Conservation (phyloP, 2,113 vertebrate genomes). For the Otocyon megalotis region DNA sequence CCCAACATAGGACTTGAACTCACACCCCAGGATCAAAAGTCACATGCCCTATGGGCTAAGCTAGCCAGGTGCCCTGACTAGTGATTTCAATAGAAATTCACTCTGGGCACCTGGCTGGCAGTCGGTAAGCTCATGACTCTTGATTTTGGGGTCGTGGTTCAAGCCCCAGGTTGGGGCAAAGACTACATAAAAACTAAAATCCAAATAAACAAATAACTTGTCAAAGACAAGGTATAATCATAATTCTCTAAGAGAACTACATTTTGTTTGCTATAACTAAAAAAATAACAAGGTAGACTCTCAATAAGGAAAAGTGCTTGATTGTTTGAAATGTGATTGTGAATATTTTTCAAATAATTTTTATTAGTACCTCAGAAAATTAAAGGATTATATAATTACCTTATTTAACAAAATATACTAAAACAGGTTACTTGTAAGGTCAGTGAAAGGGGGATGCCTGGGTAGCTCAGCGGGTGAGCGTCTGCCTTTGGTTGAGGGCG, state of each 20-base stretch:
- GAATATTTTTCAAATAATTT: slow-evolving; percentile 17
- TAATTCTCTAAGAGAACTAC: slow-evolving; percentile 19
- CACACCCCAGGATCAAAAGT: background rate
- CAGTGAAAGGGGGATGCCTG: background rate
- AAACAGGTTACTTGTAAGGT: slow-evolving; percentile 19
- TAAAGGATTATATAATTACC: slow-evolving; percentile 47
- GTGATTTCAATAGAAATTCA: background rate
- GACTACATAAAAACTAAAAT: background rate
- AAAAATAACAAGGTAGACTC: background rate
- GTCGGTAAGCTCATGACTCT: background rate
- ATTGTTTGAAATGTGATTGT: background rate
- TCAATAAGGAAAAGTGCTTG: background rate
- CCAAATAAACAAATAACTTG: background rate
- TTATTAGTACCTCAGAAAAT: slow-evolving; percentile 35
- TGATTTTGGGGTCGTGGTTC: background rate
- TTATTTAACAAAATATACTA: slow-evolving; percentile 65
- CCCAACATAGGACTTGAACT: background rate
- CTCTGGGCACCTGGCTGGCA: background rate
- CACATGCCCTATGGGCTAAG: background rate
- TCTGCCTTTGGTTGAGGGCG: no score
- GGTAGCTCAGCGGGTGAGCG: no score
- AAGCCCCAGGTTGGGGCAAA: background rate
- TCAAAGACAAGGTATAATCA: slow-evolving; percentile 3
- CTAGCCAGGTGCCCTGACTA: background rate
- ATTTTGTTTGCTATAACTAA: background rate